Conservation (phyloP, 2,797 vertebrate species). For the Oryzias sinensis region DNA sequence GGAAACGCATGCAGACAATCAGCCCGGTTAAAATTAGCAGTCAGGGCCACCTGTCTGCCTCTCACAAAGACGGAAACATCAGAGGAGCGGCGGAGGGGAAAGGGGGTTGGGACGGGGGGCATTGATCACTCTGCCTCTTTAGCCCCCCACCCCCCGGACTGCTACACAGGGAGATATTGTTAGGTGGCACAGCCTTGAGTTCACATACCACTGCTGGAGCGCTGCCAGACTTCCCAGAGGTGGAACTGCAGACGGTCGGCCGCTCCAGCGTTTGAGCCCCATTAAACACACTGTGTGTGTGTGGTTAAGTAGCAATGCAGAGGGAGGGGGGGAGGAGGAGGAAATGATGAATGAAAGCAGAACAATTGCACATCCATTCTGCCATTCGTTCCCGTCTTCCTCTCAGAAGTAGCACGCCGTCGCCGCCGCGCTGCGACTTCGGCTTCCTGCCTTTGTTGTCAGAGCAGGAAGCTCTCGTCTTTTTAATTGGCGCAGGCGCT, state of each 20-base stretch:
- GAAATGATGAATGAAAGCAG: slow-evolving; percentile 1
- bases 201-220: slow-evolving; percentile 69
- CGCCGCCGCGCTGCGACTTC: slow-evolving; percentile 13
- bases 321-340: not conserved
- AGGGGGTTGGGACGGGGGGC: slow-evolving; percentile 19
- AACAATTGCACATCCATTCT: slow-evolving; percentile 10
- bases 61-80: slow-evolving; percentile 50
- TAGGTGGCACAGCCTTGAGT: slow-evolving; percentile 44
- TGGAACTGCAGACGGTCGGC: slow-evolving; percentile 19
- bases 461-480: slow-evolving; percentile 57
- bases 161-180: slow-evolving; percentile 70
- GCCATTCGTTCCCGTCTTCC: slow-evolving; percentile 3
- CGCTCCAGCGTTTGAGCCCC: not conserved
- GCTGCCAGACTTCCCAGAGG: slow-evolving; percentile 51
- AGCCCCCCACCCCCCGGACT: slow-evolving; percentile 36
- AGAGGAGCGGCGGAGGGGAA: slow-evolving; percentile 23
- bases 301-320: fast-evolving
- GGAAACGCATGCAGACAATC: slow-evolving; percentile 58
- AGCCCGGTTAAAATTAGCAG: slow-evolving; percentile 67
- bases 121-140: slow-evolving; percentile 55
- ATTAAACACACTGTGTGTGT: not conserved
- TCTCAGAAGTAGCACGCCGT: slow-evolving; percentile 6
- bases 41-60: slow-evolving; percentile 66
- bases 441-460: slow-evolving; percentile 60
- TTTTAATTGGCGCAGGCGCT: slow-evolving; percentile 35